Percentiles rank a stretch among this genome's conserved stretches.
phyloP scores from a whole-genome alignment of 2,888 invertebrate genomes.

The Axea sp. region DNA sequence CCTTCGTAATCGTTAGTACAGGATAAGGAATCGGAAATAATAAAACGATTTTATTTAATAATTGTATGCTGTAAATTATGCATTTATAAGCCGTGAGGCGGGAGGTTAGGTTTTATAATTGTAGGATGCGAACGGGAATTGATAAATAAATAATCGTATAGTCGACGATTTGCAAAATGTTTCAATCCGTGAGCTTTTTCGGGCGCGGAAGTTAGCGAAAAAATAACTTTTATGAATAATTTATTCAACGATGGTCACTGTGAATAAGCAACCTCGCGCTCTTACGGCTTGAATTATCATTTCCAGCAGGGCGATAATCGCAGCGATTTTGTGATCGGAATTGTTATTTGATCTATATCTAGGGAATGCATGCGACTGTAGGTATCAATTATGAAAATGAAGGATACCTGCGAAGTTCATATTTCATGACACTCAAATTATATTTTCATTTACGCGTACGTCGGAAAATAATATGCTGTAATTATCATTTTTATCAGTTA shows the following conservation, averaged over 20 bases:
- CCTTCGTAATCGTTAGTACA: too few species aligned
- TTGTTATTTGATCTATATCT: slow-evolving; percentile 48
- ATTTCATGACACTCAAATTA: slow-evolving; percentile 42
- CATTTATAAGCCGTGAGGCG: slow-evolving; percentile 27
- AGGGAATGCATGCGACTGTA: slow-evolving; percentile 20
- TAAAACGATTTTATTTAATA: slow-evolving; percentile 50
- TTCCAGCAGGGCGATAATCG: slow-evolving; percentile 43
- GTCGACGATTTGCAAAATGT: slow-evolving; percentile 28
- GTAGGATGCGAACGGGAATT: slow-evolving; percentile 27
- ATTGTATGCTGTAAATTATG: slow-evolving; percentile 25
- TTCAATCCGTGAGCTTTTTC: slow-evolving; percentile 35
- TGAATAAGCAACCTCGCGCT: slow-evolving; percentile 68
- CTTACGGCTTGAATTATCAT: slow-evolving; percentile 52
- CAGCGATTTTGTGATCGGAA: slow-evolving; percentile 36
- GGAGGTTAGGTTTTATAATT: slow-evolving; percentile 36
- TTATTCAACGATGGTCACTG: slow-evolving; percentile 70
- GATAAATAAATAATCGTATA: slow-evolving; percentile 34
- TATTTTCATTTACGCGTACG: slow-evolving; percentile 39
- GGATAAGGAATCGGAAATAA: slow-evolving; percentile 46
- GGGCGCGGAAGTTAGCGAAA: slow-evolving; percentile 10
- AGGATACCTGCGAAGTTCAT: slow-evolving; percentile 39
- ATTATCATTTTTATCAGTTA: slow-evolving; percentile 39
- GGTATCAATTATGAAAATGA: slow-evolving; percentile 54
- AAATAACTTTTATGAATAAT: slow-evolving; percentile 72
- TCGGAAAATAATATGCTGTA: slow-evolving; percentile 24